These are phyloP conservation scores for Babylonia areolata DNA, from an alignment of 1,140 invertebrate species.

Conservation along the genomic window DNA sequence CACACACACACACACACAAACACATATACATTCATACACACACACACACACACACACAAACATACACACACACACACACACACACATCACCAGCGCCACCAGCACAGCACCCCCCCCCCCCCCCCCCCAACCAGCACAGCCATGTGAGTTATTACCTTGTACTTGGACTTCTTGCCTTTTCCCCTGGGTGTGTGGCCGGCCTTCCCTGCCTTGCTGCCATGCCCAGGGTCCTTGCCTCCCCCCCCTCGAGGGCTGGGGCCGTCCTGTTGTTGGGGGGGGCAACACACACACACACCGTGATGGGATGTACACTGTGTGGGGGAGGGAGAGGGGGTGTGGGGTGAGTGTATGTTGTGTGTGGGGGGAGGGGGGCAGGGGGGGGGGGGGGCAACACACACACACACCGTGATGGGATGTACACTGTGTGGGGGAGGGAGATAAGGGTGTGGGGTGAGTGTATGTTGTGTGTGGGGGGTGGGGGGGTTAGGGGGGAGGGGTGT, in stretches of 20 bases:
- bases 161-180: conserved; percentile 17
- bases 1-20: conserved; percentile 12
- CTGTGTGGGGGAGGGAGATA: background rate
- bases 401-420: background rate
- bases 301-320: background rate
- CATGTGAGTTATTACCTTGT: background rate
- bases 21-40: background rate
- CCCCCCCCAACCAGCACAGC: background rate
- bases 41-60: background rate
- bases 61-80: conserved; percentile 4
- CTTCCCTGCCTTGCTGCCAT: background rate
- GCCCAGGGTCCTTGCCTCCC: background rate
- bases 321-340: too few relatives aligned
- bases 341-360: too few relatives aligned
- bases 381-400: too few relatives aligned
- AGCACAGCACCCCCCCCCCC: background rate
- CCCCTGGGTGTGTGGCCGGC: background rate
- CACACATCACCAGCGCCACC: too few relatives aligned
- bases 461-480: too few relatives aligned
- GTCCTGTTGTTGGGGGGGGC: background rate
- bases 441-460: too few relatives aligned
- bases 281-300: too few relatives aligned
- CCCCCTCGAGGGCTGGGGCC: background rate
- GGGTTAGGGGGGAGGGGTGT: too few relatives aligned
- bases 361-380: too few relatives aligned